Evolutionary conservation across 2,113 vertebrate species (phyloP).

Genomic region (Tichodroma muraria): DNA sequence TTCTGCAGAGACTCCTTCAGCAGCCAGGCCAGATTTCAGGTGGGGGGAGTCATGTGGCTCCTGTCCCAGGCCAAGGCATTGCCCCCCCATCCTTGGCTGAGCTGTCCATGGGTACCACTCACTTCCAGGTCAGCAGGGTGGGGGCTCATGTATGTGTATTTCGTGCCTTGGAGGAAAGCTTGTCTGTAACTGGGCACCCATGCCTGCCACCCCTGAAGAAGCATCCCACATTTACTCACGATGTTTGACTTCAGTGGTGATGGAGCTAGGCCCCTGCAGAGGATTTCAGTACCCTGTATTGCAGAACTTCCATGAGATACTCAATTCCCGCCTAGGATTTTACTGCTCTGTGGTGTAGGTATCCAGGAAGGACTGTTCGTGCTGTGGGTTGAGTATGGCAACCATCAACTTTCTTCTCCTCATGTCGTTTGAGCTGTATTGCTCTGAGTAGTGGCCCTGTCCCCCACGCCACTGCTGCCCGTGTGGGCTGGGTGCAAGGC

Average conservation of each 20-base stretch:
- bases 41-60: background rate
- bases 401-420: background rate
- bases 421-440: background rate
- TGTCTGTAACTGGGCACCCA: background rate
- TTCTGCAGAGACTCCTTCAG: background rate
- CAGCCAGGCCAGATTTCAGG: background rate
- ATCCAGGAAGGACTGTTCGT: background rate
- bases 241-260: background rate
- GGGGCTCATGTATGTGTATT: rapidly evolving
- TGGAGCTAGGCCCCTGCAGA: background rate
- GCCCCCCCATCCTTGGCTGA: background rate
- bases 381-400: background rate
- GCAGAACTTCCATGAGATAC: background rate
- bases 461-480: background rate
- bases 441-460: background rate
- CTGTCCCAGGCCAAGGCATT: background rate
- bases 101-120: background rate
- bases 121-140: background rate
- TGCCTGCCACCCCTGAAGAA: background rate
- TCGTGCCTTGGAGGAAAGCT: background rate
- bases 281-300: background rate
- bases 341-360: background rate
- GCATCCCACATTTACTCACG: rapidly evolving
- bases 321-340: background rate
- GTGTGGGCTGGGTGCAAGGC: background rate